These are phyloP conservation scores for Eulithis prunata DNA, from an alignment of 2,888 invertebrate species.

Conservation along the genomic window DNA sequence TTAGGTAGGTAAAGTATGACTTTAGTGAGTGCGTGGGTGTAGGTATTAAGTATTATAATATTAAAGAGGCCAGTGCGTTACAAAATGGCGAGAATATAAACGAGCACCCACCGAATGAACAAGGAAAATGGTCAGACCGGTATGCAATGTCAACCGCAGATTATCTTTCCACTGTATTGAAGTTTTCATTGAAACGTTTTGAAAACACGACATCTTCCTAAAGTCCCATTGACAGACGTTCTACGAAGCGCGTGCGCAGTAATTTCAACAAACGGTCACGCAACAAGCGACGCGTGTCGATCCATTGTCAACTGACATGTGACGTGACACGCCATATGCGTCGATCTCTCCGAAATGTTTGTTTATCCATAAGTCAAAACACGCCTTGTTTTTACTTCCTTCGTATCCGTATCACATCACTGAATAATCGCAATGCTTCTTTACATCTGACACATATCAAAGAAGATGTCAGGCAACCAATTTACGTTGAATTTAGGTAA, in stretches of 20 bases:
- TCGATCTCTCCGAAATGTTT: constrained; percentile 66
- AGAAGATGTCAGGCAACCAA: constrained; percentile 16
- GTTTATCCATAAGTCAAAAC: constrained; percentile 60
- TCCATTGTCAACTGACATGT: constrained; percentile 49
- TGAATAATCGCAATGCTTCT: constrained; percentile 15
- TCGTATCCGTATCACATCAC: constrained; percentile 17
- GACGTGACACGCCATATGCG: constrained; percentile 55
- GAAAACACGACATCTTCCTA: constrained; percentile 66
- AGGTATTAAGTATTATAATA: constrained; percentile 5
- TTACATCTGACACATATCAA: constrained; percentile 18
- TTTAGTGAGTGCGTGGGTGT: constrained; percentile 4
- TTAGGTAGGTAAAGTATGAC: background rate
- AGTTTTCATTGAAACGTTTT: constrained; percentile 60
- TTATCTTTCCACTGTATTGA: constrained; percentile 33
- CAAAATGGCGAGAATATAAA: constrained; percentile 19
- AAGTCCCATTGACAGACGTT: constrained; percentile 60
- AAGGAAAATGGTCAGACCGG: constrained; percentile 27
- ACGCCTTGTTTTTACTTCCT: constrained; percentile 39
- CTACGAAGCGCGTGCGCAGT: constrained; percentile 76
- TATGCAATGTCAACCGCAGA: constrained; percentile 35
- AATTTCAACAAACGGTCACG: constrained; percentile 39
- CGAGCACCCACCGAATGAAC: constrained; percentile 16
- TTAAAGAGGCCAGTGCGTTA: constrained; percentile 9
- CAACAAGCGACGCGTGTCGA: constrained; percentile 45
- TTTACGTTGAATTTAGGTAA: background rate